Evolutionary conservation across 2,797 vertebrate species (phyloP), one percentile per base, ranked within the genome.

Genomic region (Zenarchopterus dispar): DNA sequence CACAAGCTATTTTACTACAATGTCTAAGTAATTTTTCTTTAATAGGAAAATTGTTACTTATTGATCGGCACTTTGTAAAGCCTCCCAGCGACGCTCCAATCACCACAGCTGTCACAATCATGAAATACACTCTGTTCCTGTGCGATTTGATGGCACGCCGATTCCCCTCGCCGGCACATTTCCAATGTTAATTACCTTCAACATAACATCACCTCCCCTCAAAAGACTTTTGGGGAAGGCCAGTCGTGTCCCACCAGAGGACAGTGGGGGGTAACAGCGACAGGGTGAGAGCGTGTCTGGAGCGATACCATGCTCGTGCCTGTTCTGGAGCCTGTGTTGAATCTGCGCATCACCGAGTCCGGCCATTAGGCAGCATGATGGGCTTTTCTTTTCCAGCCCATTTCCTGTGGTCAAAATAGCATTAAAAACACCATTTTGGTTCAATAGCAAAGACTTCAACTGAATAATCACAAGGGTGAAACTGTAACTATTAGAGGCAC

Each of bases 1-100:
- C 95, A 95, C 91, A 89, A 96, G 95, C 95, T 94, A 95, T 95
- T 94, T 85, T 92, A 94, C 88, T 91, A 92, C 95, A 94, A 92
- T 93, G 94, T 92, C 93, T 94, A 94, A 93, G 93, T 96, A 94
- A 94, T 95, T 95, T 93, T 95, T 96, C 91, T 96, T 95, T 97
- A 97, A 98, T 97, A 95, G 95, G 91, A 97, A 96, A 96, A 97
- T 95, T 95, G 96, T 95, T 92, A 94, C 93, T 95, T 97, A 98
- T 98, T 95, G 97, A 98, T 98, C 96, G 92, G 91, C 91, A 93
- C 94, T 95, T 91, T 95, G 95, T 94, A 93, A 95, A 93, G 92
- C 94, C 96, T 96, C 91, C 93, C 76, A 94, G 96, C 95, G 91
- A 94, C 88, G 91, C 94, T 96, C 96, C 95, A 94, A 96, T 97